Percentiles rank a stretch among this genome's conserved stretches.
Conservation (phyloP, 2,797 vertebrate genomes). For the Microctenopoma steveboyesi region DNA sequence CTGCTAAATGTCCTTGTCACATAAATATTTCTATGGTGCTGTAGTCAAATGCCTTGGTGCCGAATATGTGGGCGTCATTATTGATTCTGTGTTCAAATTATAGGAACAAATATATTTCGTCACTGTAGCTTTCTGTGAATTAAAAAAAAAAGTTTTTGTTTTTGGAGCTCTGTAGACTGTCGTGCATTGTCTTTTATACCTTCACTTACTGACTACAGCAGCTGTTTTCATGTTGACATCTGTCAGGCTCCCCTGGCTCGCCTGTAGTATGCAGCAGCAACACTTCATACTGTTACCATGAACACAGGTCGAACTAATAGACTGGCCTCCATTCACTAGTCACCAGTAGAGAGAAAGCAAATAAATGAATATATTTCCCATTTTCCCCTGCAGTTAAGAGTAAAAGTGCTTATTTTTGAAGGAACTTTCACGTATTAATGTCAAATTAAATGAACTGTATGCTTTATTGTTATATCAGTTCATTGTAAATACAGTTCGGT, state of each 20-base stretch:
- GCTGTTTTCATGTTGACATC: background rate
- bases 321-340: background rate
- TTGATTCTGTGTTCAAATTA: background rate
- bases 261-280: background rate
- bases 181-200: background rate
- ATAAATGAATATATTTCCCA: background rate
- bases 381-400: too few relatives aligned
- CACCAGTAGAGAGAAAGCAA: background rate
- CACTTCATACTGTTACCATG: background rate
- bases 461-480: too few relatives aligned
- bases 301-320: background rate
- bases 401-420: too few relatives aligned
- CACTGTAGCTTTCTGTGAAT: background rate
- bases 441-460: background rate
- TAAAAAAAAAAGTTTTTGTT: background rate
- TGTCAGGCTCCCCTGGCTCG: background rate
- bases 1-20: slow-evolving; percentile 14
- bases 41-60: background rate
- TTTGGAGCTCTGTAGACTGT: background rate
- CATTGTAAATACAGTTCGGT: background rate
- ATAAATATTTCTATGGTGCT: background rate
- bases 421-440: too few relatives aligned
- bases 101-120: slow-evolving; percentile 1
- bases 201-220: background rate
- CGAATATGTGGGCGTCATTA: background rate